Percentiles rank a stretch among this genome's conserved stretches.
Evolutionary conservation across 2,797 vertebrate species (phyloP).

Genomic region (Crocodylus rhombifer): DNA sequence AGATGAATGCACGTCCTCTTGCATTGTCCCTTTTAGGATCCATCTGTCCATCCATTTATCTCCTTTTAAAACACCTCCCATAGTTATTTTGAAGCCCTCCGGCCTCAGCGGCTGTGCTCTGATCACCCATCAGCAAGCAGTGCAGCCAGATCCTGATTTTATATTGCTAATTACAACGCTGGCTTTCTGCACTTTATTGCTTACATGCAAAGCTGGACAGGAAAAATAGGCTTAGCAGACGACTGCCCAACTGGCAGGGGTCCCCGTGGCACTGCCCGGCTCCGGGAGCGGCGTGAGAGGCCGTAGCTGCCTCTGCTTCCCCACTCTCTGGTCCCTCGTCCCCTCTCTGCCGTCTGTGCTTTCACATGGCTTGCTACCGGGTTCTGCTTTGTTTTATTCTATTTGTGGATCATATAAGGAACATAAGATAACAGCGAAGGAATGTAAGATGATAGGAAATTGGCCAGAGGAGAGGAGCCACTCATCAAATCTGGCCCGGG

Average conservation of each 20-base stretch:
- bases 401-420: not conserved
- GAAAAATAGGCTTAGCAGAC: not conserved
- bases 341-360: not conserved
- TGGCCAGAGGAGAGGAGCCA: no score
- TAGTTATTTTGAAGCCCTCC: not conserved
- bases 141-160: not conserved
- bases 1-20: not conserved
- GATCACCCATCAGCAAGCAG: fast-evolving
- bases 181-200: not conserved
- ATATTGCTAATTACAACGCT: not conserved
- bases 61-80: fast-evolving
- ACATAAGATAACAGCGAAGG: no score
- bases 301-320: not conserved
- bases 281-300: not conserved
- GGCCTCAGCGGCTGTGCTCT: not conserved
- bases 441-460: no score
- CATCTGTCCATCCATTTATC: not conserved
- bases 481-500: no score
- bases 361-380: not conserved
- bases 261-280: not conserved
- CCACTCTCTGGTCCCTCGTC: not conserved
- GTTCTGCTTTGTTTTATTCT: not conserved
- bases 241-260: not conserved
- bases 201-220: not conserved
- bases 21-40: not conserved